These are phyloP conservation scores for Dromiciops gliroides DNA, from an alignment of 2,113 vertebrate species.

Conservation along the genomic window DNA sequence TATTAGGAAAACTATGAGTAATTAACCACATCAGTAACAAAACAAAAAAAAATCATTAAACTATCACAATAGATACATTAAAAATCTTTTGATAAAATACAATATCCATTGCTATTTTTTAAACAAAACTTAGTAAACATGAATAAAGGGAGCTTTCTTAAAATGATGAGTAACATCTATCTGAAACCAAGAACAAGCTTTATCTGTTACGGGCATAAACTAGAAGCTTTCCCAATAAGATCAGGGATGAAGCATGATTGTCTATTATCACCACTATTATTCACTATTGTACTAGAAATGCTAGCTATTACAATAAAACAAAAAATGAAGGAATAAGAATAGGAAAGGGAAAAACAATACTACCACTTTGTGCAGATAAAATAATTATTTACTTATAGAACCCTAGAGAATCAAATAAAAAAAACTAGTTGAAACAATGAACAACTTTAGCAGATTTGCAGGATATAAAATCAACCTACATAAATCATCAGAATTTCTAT, in stretches of 20 bases:
- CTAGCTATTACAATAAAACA: background rate
- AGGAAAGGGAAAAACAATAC: background rate
- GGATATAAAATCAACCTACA: background rate
- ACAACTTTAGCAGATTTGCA: background rate
- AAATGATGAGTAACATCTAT: background rate
- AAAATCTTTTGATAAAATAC: background rate
- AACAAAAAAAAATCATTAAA: background rate
- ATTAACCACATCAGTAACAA: background rate
- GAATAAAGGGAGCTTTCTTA: background rate
- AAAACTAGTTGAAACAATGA: background rate
- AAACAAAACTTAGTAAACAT: background rate
- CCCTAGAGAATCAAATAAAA: background rate
- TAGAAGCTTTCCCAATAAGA: background rate
- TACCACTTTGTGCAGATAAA: background rate
- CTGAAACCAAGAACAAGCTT: background rate
- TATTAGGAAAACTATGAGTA: background rate
- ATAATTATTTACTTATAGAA: background rate
- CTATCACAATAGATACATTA: background rate
- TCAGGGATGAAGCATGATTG: background rate
- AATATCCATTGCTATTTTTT: background rate
- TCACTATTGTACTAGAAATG: background rate
- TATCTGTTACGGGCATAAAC: background rate
- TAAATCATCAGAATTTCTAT: background rate
- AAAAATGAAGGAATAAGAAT: background rate
- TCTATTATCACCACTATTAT: background rate